Evolutionary conservation across 2,113 vertebrate genomes (phyloP).

Genomic region (Ursus arctos): DNA sequence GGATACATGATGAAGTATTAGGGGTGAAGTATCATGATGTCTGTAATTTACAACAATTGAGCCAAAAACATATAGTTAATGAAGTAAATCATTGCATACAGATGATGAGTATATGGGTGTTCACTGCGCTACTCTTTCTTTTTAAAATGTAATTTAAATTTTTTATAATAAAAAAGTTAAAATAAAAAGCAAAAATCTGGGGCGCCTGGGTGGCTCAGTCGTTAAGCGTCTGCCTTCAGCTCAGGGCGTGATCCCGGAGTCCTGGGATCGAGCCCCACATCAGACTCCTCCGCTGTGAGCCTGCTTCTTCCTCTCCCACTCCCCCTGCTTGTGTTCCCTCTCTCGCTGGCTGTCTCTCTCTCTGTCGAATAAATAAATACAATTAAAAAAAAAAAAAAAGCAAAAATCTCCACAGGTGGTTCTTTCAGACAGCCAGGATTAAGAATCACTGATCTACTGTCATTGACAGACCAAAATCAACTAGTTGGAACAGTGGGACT

Average conservation of each 20-base stretch:
- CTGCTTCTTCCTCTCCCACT: no score
- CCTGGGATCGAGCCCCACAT: no score
- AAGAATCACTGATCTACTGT: background rate
- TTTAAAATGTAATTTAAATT: background rate
- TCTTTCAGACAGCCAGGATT: background rate
- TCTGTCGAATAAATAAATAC: no score
- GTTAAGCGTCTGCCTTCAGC: no score
- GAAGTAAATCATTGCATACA: background rate
- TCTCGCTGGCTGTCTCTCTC: no score
- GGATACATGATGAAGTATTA: background rate
- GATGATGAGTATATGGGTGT: background rate
- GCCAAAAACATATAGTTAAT: conserved; percentile 33
- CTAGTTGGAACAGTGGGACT: background rate
- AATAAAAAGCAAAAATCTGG: background rate
- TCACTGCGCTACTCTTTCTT: background rate
- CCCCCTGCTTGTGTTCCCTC: no score
- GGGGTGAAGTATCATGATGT: background rate
- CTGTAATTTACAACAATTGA: background rate
- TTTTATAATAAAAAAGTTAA: background rate
- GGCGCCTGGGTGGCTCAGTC: no score
- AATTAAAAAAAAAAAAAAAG: background rate
- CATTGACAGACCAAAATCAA: conserved; percentile 19
- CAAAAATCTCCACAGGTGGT: background rate
- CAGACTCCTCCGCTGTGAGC: no score
- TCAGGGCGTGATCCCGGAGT: no score